Evolutionary conservation across 2,797 vertebrate genomes (phyloP).

Genomic region (Myiotriccus ornatus): DNA sequence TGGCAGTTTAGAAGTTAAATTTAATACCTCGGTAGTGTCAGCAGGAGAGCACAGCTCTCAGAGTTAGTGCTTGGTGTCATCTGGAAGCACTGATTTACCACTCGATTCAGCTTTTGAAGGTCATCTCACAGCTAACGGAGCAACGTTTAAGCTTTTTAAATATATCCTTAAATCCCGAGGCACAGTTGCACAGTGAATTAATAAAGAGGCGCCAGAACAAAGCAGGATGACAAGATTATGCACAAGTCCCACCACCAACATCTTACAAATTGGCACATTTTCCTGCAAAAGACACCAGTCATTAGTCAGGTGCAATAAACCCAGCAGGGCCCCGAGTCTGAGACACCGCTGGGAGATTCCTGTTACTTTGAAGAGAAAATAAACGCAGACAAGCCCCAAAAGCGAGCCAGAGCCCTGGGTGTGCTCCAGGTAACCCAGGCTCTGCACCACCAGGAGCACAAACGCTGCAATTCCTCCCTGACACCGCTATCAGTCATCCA

Average conservation of each 20-base stretch:
- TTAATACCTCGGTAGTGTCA: not conserved
- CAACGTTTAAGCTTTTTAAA: not conserved
- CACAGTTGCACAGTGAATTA: not conserved
- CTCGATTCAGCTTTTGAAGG: constrained; percentile 33
- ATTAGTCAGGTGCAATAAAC: not conserved
- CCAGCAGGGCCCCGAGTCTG: not conserved
- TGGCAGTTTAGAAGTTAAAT: not conserved
- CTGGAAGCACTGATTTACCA: constrained; percentile 1
- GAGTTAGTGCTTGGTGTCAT: not conserved
- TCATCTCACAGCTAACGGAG: constrained; percentile 10
- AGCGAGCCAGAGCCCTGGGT: not conserved
- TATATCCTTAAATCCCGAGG: not conserved
- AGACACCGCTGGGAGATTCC: not conserved
- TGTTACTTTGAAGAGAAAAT: not conserved
- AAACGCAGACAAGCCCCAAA: not conserved
- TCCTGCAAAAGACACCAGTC: not conserved
- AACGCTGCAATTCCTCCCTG: constrained; percentile 1
- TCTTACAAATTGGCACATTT: not conserved
- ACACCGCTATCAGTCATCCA: not conserved
- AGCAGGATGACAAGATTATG: not conserved
- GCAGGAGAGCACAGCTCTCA: not conserved
- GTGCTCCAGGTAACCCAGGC: not conserved
- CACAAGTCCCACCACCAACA: not conserved
- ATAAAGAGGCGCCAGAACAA: not conserved
- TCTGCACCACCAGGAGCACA: not conserved